These are phyloP conservation scores for Spicauda simplicius DNA, from an alignment of 2,888 invertebrate genomes.

Conservation along the genomic window DNA sequence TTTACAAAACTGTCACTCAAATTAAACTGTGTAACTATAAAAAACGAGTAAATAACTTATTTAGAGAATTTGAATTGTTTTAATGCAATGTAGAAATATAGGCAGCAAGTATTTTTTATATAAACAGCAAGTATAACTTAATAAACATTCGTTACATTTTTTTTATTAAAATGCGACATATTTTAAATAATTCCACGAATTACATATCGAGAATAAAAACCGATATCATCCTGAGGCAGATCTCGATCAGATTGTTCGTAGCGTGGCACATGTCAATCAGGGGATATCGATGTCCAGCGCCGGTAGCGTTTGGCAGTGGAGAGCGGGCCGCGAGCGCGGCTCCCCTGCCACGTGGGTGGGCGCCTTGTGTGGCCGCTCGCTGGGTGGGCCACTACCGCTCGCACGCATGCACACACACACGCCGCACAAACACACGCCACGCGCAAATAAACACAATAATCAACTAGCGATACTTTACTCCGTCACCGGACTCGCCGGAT, in stretches of 20 bases:
- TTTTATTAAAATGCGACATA: not conserved
- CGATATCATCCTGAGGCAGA: conserved; percentile 46
- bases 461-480: conserved; percentile 83
- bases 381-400: conserved; percentile 79
- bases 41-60: not conserved
- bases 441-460: conserved; percentile 84
- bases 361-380: conserved; percentile 82
- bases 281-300: conserved; percentile 55
- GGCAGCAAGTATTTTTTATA: too few species aligned
- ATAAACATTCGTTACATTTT: not conserved
- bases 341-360: conserved; percentile 82
- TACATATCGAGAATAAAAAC: not conserved
- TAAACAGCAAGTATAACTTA: not conserved
- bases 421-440: conserved; percentile 70
- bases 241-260: conserved; percentile 52
- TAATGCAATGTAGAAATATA: not conserved
- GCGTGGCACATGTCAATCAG: conserved; percentile 69
- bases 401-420: conserved; percentile 69
- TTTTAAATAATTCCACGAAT: not conserved
- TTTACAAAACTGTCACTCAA: not conserved
- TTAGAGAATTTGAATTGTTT: not conserved
- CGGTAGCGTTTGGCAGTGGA: conserved; percentile 53
- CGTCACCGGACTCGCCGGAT: conserved; percentile 84
- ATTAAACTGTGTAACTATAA: not conserved
- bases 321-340: conserved; percentile 70